phyloP scores from a whole-genome alignment of 1,140 invertebrate species.

The Riptortus pedestris region DNA sequence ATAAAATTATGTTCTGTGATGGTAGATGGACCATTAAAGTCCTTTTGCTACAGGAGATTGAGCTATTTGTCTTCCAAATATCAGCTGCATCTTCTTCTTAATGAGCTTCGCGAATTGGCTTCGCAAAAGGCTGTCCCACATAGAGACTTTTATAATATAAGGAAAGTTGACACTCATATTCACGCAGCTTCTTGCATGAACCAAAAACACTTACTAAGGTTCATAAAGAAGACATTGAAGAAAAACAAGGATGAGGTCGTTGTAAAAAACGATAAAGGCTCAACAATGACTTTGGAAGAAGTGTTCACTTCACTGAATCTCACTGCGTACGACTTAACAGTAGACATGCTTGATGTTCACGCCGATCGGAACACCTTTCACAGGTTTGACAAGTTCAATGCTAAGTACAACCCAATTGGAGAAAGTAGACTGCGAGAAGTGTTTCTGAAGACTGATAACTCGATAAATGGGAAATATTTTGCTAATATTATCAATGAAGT shows the following conservation, averaged over 20 bases:
- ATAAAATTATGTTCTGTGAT: constrained; percentile 84
- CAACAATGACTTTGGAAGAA: constrained; percentile 81
- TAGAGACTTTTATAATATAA: constrained; percentile 97
- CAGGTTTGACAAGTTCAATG: constrained; percentile 98
- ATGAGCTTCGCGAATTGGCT: constrained; percentile 88
- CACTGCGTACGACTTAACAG: constrained; percentile 93
- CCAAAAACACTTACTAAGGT: constrained; percentile 94
- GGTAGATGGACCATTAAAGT: constrained; percentile 92
- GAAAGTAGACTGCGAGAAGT: constrained; percentile 91
- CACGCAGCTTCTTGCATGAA: constrained; percentile 99
- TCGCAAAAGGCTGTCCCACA: constrained; percentile 96
- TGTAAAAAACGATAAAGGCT: constrained; percentile 54
- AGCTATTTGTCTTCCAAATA: constrained; percentile 93
- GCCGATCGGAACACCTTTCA: constrained; percentile 90
- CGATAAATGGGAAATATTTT: constrained; percentile 93
- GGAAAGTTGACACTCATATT: constrained; percentile 97
- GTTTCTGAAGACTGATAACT: constrained; percentile 98
- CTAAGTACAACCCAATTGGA: constrained; percentile 99
- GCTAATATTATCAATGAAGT: constrained; percentile 82
- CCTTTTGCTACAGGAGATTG: constrained; percentile 91
- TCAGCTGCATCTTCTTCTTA: constrained; percentile 89
- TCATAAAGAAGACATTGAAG: constrained; percentile 97
- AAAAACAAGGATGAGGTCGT: constrained; percentile 80
- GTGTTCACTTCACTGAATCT: constrained; percentile 93
- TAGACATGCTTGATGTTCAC: constrained; percentile 98